phyloP scores from a whole-genome alignment of 2,888 invertebrate genomes.

The Monopis laevigella region DNA sequence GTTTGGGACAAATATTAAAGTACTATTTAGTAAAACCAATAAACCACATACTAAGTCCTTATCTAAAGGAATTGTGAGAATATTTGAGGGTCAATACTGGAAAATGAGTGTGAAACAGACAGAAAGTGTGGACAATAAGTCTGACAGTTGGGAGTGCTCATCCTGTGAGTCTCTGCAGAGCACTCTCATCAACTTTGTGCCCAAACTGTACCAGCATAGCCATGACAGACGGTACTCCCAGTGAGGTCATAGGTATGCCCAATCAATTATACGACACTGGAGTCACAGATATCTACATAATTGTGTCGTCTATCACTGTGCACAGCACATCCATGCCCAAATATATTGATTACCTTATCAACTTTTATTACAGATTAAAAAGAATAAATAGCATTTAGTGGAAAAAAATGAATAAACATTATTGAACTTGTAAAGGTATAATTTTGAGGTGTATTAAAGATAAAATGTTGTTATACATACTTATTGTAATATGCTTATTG shows the following conservation, averaged over 20 bases:
- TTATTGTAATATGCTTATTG: too few species aligned
- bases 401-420: too few species aligned
- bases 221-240: slow-evolving; percentile 11
- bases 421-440: too few species aligned
- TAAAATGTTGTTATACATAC: too few species aligned
- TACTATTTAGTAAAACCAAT: slow-evolving; percentile 4
- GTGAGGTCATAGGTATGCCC: slow-evolving; percentile 2
- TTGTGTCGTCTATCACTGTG: not conserved
- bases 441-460: too few species aligned
- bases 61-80: slow-evolving; percentile 20
- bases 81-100: slow-evolving; percentile 22
- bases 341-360: too few species aligned
- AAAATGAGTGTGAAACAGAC: slow-evolving; percentile 19
- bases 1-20: slow-evolving; percentile 1
- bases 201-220: not conserved
- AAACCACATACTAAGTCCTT: slow-evolving; percentile 12
- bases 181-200: slow-evolving; percentile 5
- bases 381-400: too few species aligned
- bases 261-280: too few species aligned
- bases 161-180: slow-evolving; percentile 6
- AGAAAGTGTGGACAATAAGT: slow-evolving; percentile 10
- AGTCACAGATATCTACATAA: too few species aligned
- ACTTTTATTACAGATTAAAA: too few species aligned
- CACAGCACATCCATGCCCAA: too few species aligned
- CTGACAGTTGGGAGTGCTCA: slow-evolving; percentile 4